Conservation (phyloP, 2,113 vertebrate genomes). For the Syrmaticus mikado region DNA sequence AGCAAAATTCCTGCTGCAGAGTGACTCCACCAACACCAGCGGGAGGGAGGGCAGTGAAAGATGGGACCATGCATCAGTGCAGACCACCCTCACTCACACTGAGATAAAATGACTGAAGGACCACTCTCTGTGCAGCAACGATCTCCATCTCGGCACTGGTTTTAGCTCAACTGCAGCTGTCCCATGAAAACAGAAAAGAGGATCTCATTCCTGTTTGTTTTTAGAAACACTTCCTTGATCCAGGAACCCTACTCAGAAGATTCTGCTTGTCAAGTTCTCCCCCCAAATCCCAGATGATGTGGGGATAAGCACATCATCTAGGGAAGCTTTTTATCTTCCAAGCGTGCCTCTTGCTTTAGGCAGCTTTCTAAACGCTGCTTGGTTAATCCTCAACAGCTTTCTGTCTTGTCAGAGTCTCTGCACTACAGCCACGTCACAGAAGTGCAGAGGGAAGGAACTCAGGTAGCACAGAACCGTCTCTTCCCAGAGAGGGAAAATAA, state of each 20-base stretch:
- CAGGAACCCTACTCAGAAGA: background rate
- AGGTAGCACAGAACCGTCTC: background rate
- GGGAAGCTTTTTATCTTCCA: background rate
- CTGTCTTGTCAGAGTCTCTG: too few species aligned
- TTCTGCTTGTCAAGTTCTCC: background rate
- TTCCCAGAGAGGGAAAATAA: too few species aligned
- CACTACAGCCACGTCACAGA: background rate
- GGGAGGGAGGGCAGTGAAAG: background rate
- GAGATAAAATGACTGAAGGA: too few species aligned
- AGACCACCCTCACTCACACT: background rate
- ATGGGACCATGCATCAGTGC: background rate
- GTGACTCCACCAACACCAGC: background rate
- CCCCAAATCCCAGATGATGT: background rate
- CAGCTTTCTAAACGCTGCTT: background rate
- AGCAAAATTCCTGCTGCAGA: background rate
- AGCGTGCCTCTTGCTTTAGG: background rate
- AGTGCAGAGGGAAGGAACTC: background rate
- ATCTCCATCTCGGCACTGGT: background rate
- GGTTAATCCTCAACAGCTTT: background rate
- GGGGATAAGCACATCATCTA: background rate
- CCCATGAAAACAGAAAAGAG: background rate
- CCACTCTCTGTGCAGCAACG: background rate
- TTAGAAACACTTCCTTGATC: background rate
- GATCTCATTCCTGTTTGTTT: background rate
- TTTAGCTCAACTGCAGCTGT: background rate